Conservation (phyloP, 1,140 invertebrate species). For the Trichonephila inaurata region DNA sequence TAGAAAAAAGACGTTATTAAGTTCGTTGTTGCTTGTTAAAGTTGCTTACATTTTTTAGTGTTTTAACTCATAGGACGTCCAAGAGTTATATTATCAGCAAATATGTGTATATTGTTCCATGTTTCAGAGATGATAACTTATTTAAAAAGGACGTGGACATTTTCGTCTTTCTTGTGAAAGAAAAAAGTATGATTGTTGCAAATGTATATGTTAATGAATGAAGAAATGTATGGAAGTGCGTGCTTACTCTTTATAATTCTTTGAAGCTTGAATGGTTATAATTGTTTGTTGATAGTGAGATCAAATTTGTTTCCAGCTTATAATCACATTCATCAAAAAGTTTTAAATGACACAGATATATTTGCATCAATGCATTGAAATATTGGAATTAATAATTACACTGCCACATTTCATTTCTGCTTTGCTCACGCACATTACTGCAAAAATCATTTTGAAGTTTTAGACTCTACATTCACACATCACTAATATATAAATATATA, state of each 20-base stretch:
- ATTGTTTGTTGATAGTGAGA: conserved; percentile 6
- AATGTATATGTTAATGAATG: conserved; percentile 3
- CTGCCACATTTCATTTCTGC: conserved; percentile 39
- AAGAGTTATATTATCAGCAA: conserved; percentile 45
- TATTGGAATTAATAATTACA: neutral
- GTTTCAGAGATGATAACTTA: conserved; percentile 49
- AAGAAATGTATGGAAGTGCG: neutral
- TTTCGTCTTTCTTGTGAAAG: neutral
- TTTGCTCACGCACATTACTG: neutral
- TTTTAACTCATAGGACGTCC: conserved; percentile 17
- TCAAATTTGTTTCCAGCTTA: conserved; percentile 53
- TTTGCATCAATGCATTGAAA: neutral
- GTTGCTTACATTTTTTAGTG: conserved; percentile 30
- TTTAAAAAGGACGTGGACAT: neutral
- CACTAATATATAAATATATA: neutral
- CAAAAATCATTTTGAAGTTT: conserved; percentile 12
- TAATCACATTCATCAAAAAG: neutral
- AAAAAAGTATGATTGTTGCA: neutral
- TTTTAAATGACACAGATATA: neutral
- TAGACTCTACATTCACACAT: conserved; percentile 17
- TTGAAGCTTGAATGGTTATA: neutral
- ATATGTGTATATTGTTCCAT: conserved; percentile 51
- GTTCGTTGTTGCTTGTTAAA: conserved; percentile 14
- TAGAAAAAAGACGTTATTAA: conserved; percentile 1
- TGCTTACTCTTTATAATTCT: neutral